These are phyloP conservation scores for Cabera pusaria DNA, from an alignment of 2,888 invertebrate genomes.

Conservation along the genomic window DNA sequence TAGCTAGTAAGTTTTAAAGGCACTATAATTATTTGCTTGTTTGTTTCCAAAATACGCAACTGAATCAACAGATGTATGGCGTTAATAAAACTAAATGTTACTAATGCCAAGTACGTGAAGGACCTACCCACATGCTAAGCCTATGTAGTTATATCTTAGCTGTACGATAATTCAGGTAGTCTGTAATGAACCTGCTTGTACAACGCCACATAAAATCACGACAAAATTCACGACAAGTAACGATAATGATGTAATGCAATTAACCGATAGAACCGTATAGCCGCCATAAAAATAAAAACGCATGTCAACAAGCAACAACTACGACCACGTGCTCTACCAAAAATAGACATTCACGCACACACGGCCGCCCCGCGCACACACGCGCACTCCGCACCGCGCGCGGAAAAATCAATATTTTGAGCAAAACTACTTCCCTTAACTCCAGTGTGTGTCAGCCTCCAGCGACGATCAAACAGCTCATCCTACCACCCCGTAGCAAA, in stretches of 20 bases:
- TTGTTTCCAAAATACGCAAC: too few species aligned
- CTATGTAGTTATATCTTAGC: too few species aligned
- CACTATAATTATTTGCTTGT: too few species aligned
- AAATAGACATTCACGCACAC: slow-evolving; percentile 72
- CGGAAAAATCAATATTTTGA: slow-evolving; percentile 83
- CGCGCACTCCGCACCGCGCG: slow-evolving; percentile 58
- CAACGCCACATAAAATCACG: slow-evolving; percentile 30
- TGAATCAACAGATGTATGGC: too few species aligned
- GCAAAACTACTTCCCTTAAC: slow-evolving; percentile 81
- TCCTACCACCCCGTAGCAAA: slow-evolving; percentile 35
- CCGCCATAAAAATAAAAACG: slow-evolving; percentile 77
- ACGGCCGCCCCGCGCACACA: slow-evolving; percentile 34
- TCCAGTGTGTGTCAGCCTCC: slow-evolving; percentile 59
- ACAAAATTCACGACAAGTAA: slow-evolving; percentile 43
- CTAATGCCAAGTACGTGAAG: too few species aligned
- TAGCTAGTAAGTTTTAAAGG: too few species aligned
- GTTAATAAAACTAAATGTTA: too few species aligned
- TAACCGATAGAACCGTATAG: slow-evolving; percentile 58
- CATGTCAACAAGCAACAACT: slow-evolving; percentile 79
- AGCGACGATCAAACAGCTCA: slow-evolving; percentile 44
- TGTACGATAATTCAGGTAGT: too few species aligned
- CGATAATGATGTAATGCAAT: slow-evolving; percentile 66
- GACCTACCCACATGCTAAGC: too few species aligned
- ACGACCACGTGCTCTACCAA: slow-evolving; percentile 78
- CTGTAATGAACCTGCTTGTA: too few species aligned